Base-by-base conservation (phyloP, 2,888 invertebrate species). In the Agrotis exclamationis region DNA sequence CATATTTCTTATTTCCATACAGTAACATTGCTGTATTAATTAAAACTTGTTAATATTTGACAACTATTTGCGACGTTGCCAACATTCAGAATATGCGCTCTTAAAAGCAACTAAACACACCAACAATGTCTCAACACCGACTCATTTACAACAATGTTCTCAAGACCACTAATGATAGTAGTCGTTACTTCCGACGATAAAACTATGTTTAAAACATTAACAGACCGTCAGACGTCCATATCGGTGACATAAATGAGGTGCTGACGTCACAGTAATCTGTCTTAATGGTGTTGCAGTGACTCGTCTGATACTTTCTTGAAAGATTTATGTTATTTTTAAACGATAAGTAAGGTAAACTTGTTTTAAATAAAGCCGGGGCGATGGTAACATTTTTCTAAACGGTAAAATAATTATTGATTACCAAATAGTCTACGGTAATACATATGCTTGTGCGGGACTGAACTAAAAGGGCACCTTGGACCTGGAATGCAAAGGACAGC, bases 111-210 rank as follows among this genome's bases (percentile, higher is more conserved):
- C 24, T 24, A 3, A 33, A 33, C 18, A 18, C 5, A 24, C 6
- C 33, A 54, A 69, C 33, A 24, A 54, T 16, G 24, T 24, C 13
- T 54, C 9, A 39, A 53, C 53, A 39, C 11, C 4, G 14, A 51
- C 20, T 33, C 13, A 51, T 39, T 67, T 28, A 28, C 47, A 51
- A 51, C 22, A n/a, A 24, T 24, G 50, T 79, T 58, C 22, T 24
- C 1, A 28, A 50, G 13, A 22, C 53, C 33, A 47, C 70, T 70
- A 79, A 80, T 76, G 66, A 28, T 24, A n/a, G 1, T 6, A 22
- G 60, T 57, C 57, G 63, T 80, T 76, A 80, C 70, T 50, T 63
- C 45, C 50, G 16, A 20, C 18, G 44, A 66, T 76, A 58, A 80
- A 81, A 56, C 58, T 65, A 44, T 66, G 39, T 68, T 64, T 50